Conservation (phyloP, 1,140 invertebrate species). For the Catajapyx aquilonaris region DNA sequence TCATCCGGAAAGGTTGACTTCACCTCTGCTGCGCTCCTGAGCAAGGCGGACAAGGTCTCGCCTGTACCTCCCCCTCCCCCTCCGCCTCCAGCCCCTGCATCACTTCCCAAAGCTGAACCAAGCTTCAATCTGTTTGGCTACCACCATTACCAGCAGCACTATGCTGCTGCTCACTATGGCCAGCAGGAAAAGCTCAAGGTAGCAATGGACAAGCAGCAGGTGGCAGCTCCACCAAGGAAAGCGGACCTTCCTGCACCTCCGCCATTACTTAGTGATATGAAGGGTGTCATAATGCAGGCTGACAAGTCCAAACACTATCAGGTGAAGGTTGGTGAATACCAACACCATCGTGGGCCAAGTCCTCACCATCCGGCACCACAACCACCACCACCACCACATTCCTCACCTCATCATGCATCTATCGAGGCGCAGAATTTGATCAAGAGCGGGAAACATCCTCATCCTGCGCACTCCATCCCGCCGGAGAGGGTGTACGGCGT, state of each 20-base stretch:
- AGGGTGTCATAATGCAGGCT: conserved; percentile 48
- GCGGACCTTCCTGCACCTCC: conserved; percentile 19
- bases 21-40: too few species aligned
- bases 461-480: conserved; percentile 18
- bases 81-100: conserved; percentile 22
- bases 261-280: conserved; percentile 37
- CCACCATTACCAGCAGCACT: conserved; percentile 35
- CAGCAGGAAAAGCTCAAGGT: conserved; percentile 16
- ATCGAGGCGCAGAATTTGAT: conserved; percentile 25
- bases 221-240: conserved; percentile 10
- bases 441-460: conserved; percentile 15
- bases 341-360: too few species aligned
- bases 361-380: not conserved
- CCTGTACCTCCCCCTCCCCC: conserved; percentile 14
- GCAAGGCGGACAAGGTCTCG: too few species aligned
- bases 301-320: too few species aligned
- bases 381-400: conserved; percentile 27
- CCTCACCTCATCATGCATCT: conserved; percentile 34
- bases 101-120: conserved; percentile 45
- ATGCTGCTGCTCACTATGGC: conserved; percentile 22
- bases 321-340: too few species aligned
- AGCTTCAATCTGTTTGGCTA: conserved; percentile 49
- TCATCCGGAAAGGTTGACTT: too few species aligned
- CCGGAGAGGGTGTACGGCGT: conserved; percentile 19
- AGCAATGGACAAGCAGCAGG: conserved; percentile 18